phyloP scores from a whole-genome alignment of 2,113 vertebrate genomes.

The Pampusana beccarii region DNA sequence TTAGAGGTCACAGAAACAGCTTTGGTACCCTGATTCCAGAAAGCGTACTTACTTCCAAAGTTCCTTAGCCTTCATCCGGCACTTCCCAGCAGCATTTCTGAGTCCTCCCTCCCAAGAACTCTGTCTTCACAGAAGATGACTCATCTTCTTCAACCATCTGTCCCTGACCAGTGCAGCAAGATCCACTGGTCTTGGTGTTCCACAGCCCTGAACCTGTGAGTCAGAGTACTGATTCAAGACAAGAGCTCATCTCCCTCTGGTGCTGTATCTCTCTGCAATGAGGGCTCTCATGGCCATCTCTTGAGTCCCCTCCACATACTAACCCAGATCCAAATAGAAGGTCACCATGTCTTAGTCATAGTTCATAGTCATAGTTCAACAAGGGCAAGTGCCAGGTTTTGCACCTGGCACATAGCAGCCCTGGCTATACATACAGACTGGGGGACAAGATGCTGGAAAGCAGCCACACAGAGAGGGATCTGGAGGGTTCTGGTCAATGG shows the following conservation, averaged over 20 bases:
- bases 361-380: too few relatives aligned
- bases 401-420: too few relatives aligned
- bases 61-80: not conserved
- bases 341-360: not conserved
- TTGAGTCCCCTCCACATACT: not conserved
- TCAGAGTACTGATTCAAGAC: not conserved
- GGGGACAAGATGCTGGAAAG: too few relatives aligned
- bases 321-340: not conserved
- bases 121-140: not conserved
- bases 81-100: not conserved
- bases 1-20: not conserved
- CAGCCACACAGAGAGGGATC: too few relatives aligned
- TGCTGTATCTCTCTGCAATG: not conserved
- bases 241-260: not conserved
- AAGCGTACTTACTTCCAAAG: not conserved
- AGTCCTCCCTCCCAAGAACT: not conserved
- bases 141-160: not conserved
- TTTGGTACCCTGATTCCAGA: not conserved
- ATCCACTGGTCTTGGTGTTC: not conserved
- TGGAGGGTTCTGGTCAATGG: too few relatives aligned
- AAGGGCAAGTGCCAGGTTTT: too few relatives aligned
- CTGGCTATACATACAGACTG: too few relatives aligned
- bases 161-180: not conserved
- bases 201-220: not conserved
- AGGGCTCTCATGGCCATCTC: not conserved